These are phyloP conservation scores for Crossoptilon crossoptilon DNA, from an alignment of 2,797 vertebrate genomes.

Conservation along the genomic window DNA sequence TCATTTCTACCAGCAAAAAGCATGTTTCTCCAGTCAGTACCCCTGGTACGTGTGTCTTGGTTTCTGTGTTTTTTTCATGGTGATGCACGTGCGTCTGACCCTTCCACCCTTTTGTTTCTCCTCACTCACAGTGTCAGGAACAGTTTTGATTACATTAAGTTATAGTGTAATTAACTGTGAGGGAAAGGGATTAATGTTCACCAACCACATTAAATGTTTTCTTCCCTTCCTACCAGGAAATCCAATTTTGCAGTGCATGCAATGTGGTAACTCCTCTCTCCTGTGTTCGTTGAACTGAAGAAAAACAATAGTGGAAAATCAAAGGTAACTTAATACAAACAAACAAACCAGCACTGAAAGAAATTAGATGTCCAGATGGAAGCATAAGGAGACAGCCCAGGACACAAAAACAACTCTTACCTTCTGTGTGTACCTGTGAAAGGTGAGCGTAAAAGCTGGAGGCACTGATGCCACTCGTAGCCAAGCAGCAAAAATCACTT, in stretches of 20 bases:
- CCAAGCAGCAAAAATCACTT: background rate
- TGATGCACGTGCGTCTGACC: background rate
- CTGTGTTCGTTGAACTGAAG: background rate
- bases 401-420: conserved; percentile 52
- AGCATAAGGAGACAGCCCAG: background rate
- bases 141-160: background rate
- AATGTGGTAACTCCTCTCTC: background rate
- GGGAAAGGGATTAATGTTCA: background rate
- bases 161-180: background rate
- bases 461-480: background rate
- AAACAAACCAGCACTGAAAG: background rate
- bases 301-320: background rate
- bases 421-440: conserved; percentile 7
- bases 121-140: background rate
- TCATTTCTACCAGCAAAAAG: background rate
- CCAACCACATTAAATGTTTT: background rate
- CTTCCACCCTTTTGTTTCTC: background rate
- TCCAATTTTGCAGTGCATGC: background rate
- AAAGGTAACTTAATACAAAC: background rate
- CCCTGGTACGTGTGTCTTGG: background rate
- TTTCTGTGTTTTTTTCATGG: background rate
- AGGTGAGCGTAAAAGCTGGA: conserved; percentile 16
- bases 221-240: background rate
- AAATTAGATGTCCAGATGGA: background rate
- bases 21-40: rapidly evolving